Evolutionary conservation across 2,113 vertebrate species (phyloP).

Genomic region (Felis chaus): DNA sequence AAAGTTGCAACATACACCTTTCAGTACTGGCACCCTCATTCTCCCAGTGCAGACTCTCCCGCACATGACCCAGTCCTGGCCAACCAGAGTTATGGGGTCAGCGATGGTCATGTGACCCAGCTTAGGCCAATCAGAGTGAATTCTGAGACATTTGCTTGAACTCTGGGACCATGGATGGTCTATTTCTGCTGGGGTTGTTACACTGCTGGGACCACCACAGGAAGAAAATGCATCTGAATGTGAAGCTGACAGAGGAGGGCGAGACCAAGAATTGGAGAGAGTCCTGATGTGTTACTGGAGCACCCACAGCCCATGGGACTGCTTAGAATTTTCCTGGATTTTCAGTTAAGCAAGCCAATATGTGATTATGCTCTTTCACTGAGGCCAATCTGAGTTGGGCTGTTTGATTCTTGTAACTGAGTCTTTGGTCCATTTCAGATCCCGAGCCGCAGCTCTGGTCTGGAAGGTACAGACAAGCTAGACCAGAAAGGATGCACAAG

Average conservation of each 20-base stretch:
- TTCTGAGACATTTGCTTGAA: background rate
- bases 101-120: background rate
- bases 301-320: background rate
- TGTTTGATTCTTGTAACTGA: background rate
- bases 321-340: background rate
- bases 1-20: background rate
- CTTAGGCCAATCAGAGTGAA: background rate
- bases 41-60: background rate
- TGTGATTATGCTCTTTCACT: background rate
- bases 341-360: background rate
- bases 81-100: background rate
- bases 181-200: background rate
- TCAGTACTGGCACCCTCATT: background rate
- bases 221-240: background rate
- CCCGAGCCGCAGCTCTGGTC: background rate
- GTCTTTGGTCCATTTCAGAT: background rate
- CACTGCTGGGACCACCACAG: background rate
- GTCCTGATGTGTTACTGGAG: background rate
- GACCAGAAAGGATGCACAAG: background rate
- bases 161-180: background rate
- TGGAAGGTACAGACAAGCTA: background rate
- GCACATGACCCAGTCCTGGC: background rate
- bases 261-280: background rate
- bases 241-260: background rate
- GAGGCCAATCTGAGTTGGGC: background rate